phyloP scores from a whole-genome alignment of 2,113 vertebrate species.

The Odocoileus virginianus region DNA sequence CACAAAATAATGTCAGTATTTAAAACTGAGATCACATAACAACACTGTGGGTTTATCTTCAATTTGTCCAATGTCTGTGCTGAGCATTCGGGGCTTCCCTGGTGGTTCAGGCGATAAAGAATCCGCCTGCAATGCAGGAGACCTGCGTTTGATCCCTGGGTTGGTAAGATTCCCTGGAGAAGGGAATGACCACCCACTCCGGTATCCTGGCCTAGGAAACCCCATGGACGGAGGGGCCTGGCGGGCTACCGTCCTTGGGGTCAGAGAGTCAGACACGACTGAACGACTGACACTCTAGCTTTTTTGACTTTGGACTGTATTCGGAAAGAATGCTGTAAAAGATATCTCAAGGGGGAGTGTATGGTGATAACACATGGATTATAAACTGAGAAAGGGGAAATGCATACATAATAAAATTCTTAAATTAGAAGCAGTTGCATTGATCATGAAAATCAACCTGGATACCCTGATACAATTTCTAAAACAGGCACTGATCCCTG shows the following conservation, averaged over 20 bases:
- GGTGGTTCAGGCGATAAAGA: neutral
- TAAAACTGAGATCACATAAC: accelerated
- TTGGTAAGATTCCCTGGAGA: accelerated
- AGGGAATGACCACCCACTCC: neutral
- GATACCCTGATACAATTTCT: neutral
- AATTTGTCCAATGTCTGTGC: neutral
- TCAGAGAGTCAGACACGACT: neutral
- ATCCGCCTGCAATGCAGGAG: accelerated
- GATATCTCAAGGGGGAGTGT: neutral
- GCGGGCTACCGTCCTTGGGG: neutral
- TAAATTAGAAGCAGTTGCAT: neutral
- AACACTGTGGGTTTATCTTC: neutral
- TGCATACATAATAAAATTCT: neutral
- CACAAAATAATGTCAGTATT: neutral
- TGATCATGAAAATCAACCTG: neutral
- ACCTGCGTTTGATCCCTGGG: neutral
- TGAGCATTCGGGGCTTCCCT: neutral
- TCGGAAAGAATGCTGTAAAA: neutral
- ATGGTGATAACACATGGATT: neutral
- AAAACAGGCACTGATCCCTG: neutral
- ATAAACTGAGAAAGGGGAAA: neutral
- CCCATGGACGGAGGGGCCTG: neutral
- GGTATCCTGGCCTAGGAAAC: neutral
- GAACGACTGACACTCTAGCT: neutral
- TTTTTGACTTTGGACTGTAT: neutral